phyloP scores from a whole-genome alignment of 2,888 invertebrate species.

The Chrysotoxum bicinctum region DNA sequence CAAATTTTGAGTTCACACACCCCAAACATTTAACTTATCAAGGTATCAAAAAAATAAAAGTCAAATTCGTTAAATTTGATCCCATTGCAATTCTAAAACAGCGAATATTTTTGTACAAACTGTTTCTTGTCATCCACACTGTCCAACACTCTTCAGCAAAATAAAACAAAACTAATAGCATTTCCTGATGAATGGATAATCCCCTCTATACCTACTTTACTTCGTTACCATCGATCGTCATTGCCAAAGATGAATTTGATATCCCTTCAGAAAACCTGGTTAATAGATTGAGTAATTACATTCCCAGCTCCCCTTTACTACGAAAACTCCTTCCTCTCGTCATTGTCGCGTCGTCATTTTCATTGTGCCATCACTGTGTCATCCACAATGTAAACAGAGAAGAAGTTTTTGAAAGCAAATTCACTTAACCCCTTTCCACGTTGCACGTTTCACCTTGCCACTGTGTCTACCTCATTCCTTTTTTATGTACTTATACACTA shows the following conservation, averaged over 20 bases:
- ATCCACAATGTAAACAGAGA: slow-evolving; percentile 48
- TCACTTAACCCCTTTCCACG: slow-evolving; percentile 58
- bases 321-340: slow-evolving; percentile 1
- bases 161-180: slow-evolving; percentile 12
- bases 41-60: too few species aligned
- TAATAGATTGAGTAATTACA: slow-evolving; percentile 70
- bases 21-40: too few species aligned
- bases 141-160: background rate
- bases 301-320: slow-evolving; percentile 3
- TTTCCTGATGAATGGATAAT: slow-evolving; percentile 31
- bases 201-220: background rate
- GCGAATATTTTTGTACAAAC: too few species aligned
- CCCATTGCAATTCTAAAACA: too few species aligned
- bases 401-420: slow-evolving; percentile 42
- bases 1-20: too few species aligned
- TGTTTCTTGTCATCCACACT: background rate
- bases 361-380: slow-evolving; percentile 29
- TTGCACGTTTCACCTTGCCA: slow-evolving; percentile 9
- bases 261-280: slow-evolving; percentile 30
- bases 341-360: background rate
- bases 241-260: slow-evolving; percentile 48
- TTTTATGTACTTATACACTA: background rate
- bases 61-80: too few species aligned
- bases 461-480: background rate
- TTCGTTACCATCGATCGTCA: slow-evolving; percentile 39